These are phyloP conservation scores for Dendrolimus kikuchii DNA, from an alignment of 1,140 invertebrate species.

Conservation along the genomic window DNA sequence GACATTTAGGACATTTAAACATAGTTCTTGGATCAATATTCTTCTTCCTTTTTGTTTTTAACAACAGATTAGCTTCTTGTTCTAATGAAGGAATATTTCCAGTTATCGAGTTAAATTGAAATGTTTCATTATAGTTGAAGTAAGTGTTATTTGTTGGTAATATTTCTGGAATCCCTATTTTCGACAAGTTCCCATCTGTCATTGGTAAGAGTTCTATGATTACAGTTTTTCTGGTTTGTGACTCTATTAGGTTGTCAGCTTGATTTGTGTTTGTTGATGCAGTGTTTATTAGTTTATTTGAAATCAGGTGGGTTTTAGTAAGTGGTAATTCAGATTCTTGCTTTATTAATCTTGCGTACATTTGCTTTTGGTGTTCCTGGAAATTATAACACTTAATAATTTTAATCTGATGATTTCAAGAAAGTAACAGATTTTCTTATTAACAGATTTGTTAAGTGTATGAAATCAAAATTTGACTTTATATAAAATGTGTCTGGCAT, in stretches of 20 bases:
- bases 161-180: conserved; percentile 48
- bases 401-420: too few relatives aligned
- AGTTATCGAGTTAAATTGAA: conserved; percentile 61
- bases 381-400: conserved; percentile 8
- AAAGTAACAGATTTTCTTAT: too few relatives aligned
- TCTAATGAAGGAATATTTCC: conserved; percentile 53
- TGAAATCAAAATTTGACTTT: too few relatives aligned
- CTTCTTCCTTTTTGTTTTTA: conserved; percentile 34
- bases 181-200: conserved; percentile 22
- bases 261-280: conserved; percentile 46
- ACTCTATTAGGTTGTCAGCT: conserved; percentile 35
- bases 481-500: too few relatives aligned
- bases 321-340: conserved; percentile 44
- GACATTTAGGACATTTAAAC: conserved; percentile 39
- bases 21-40: conserved; percentile 9
- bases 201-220: conserved; percentile 59
- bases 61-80: conserved; percentile 52
- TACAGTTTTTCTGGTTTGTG: conserved; percentile 46
- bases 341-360: conserved; percentile 33
- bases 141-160: conserved; percentile 34
- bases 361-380: conserved; percentile 23
- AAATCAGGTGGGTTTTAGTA: conserved; percentile 58
- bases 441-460: too few relatives aligned
- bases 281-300: conserved; percentile 54
- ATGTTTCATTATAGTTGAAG: conserved; percentile 33